Base-by-base conservation (phyloP, 2,888 invertebrate species). In the Sisyra nigra region DNA sequence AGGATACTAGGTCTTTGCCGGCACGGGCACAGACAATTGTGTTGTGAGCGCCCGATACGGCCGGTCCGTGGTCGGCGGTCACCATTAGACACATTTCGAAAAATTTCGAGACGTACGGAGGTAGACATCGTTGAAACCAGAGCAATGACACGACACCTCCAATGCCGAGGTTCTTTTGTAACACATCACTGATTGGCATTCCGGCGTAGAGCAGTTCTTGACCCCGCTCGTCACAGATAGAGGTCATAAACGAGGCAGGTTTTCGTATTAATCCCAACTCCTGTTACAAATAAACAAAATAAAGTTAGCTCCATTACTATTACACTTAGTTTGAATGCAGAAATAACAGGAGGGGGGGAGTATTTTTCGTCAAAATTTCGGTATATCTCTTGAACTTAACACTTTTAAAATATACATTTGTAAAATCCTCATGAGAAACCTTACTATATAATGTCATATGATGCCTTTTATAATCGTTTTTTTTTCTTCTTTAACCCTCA, bases 41-140 rank as follows among this genome's bases (percentile, higher is more conserved):
- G 64, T 97, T 97, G 66, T 97, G 96, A 0, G 97, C 97, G 1
- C 96, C 98, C 1, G 93, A 93, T 1, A 98, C 97, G 1, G 97
- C 97, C 0, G 98, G 97, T 2, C 97, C 97, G 61, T 98, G 98
- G 67, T 97, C 97, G 10, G 94, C 94, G 0, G 97, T 97, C 48
- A 98, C 88, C 80, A 99, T 96, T 48, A 98, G 69, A 55, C 94
- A 94, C 84, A 98, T 92, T 68, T 98, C 98, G 57, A 99, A 83
- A 73, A 98, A 98, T 65, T 93, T 92, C 64, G 86, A 82, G 37
- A 93, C 93, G 65, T 92, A 89, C 2, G 82, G 72, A 0, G 98
- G 97, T 41, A 98, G 67, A 57, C 92, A 89, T 41, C 94, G 78
- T 61, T 98, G 97, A 79, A 98, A 98, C 98, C 98, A 99, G 10